Evolutionary conservation across 1,140 invertebrate genomes (phyloP).

Genomic region (Ceratitis capitata): DNA sequence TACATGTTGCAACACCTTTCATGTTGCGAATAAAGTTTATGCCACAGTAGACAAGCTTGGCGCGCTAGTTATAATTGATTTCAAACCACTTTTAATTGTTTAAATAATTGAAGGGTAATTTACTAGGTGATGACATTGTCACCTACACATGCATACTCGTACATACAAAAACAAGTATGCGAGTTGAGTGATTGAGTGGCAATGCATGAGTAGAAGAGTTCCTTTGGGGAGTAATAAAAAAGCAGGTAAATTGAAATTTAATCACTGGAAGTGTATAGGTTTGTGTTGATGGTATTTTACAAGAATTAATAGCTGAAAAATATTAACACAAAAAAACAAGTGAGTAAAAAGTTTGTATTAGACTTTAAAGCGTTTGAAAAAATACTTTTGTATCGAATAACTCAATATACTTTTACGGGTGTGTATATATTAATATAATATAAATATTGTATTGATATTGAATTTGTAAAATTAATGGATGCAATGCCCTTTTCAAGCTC

Average conservation of each 20-base stretch:
- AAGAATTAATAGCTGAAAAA: neutral
- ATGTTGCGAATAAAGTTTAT: conserved; percentile 20
- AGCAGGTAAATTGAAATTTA: conserved; percentile 27
- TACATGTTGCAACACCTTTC: conserved; percentile 22
- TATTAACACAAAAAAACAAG: neutral
- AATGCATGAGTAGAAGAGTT: no score
- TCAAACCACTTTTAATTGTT: conserved; percentile 32
- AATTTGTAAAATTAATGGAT: neutral
- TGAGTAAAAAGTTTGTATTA: neutral
- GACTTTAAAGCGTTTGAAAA: neutral
- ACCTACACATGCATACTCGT: neutral
- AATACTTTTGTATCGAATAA: neutral
- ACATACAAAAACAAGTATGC: neutral
- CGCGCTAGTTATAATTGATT: conserved; percentile 21
- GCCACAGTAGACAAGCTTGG: conserved; percentile 21
- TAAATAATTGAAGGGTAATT: conserved; percentile 32
- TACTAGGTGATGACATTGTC: neutral
- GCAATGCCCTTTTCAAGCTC: neutral
- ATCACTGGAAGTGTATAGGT: neutral
- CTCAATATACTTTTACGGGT: no score
- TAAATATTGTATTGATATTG: neutral
- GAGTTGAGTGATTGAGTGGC: no score
- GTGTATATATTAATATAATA: no score
- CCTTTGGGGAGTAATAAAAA: neutral
- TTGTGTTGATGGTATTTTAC: neutral